A percentile compares a stretch with the other conserved stretches of the same genome.
Evolutionary conservation across 92 coral and sea anemone species (phyloP).

Genomic region (Palythoa grandiflora): DNA sequence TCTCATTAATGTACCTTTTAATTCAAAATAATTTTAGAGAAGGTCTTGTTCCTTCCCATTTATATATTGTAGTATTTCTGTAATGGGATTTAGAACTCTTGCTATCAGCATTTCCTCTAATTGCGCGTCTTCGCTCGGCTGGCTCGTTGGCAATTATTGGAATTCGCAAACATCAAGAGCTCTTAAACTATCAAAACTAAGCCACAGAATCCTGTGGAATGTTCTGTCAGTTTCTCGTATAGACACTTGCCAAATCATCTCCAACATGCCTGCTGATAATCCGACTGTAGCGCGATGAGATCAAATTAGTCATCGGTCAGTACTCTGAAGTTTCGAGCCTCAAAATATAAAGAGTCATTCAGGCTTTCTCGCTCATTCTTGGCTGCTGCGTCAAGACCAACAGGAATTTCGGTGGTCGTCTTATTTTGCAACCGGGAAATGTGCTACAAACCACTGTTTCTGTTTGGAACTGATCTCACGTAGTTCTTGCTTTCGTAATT

Average conservation of each 20-base stretch:
- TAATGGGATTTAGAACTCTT: too few species aligned
- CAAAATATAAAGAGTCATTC: constrained; percentile 52
- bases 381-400: constrained; percentile 53
- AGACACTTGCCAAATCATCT: constrained; percentile 45
- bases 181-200: background rate
- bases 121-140: too few species aligned
- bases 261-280: constrained; percentile 50
- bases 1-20: too few species aligned
- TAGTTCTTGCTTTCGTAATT: too few species aligned
- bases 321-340: constrained; percentile 60
- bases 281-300: constrained; percentile 53
- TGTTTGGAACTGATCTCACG: too few species aligned
- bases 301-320: constrained; percentile 49
- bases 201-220: constrained; percentile 10
- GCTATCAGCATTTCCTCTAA: too few species aligned
- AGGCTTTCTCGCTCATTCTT: constrained; percentile 50
- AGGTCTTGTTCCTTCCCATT: too few species aligned
- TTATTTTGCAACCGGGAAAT: constrained; percentile 63
- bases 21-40: too few species aligned
- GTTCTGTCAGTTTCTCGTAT: too few species aligned
- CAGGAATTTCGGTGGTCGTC: constrained; percentile 52
- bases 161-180: constrained; percentile 50
- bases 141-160: constrained; percentile 2
- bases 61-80: too few species aligned
- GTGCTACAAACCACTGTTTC: constrained; percentile 28